Conservation (phyloP, 2,113 vertebrate genomes). For the Sceloporus undulatus region DNA sequence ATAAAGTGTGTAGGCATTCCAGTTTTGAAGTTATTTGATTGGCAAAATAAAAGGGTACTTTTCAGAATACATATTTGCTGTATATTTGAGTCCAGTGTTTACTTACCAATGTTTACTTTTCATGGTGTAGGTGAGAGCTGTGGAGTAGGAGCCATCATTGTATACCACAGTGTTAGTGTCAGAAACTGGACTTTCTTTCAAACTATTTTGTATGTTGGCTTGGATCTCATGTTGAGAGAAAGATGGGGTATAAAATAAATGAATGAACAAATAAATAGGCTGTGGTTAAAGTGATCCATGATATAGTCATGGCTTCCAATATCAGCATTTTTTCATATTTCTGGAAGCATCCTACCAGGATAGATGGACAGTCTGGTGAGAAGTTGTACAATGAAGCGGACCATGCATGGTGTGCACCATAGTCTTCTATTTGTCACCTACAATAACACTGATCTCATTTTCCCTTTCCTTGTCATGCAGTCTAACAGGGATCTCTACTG, state of each 20-base stretch:
- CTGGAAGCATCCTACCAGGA: neutral
- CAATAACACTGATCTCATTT: too few relatives aligned
- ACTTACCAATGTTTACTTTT: too few relatives aligned
- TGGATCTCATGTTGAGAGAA: too few relatives aligned
- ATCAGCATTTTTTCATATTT: neutral
- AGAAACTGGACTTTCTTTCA: too few relatives aligned
- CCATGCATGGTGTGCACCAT: neutral
- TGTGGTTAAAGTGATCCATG: neutral
- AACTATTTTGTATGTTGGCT: too few relatives aligned
- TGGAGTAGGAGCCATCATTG: neutral
- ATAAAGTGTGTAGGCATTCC: too few relatives aligned
- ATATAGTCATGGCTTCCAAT: neutral
- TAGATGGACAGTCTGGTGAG: neutral
- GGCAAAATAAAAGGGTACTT: neutral
- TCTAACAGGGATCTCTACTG: neutral
- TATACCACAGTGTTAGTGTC: neutral
- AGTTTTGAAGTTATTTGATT: too few relatives aligned
- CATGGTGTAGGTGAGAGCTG: neutral
- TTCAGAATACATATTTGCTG: neutral
- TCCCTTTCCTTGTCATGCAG: too few relatives aligned
- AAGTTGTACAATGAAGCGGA: neutral
- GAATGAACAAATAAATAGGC: too few relatives aligned
- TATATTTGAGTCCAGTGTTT: too few relatives aligned
- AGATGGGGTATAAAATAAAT: too few relatives aligned
- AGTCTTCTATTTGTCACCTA: neutral